phyloP scores from a whole-genome alignment of 2,888 invertebrate species.

The Lepidochrysops patricia region DNA sequence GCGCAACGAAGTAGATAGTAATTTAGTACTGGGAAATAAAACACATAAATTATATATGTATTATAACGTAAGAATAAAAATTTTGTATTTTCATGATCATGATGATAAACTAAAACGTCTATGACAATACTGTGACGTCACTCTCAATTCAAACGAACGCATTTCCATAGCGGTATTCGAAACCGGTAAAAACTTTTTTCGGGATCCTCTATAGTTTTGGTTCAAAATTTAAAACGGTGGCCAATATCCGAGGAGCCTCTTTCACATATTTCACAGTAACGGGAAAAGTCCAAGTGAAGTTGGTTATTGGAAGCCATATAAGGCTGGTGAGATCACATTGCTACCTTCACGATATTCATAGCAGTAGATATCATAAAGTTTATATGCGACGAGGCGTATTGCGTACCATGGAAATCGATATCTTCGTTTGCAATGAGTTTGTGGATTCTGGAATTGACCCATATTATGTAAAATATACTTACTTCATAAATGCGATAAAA shows the following conservation, averaged over 20 bases:
- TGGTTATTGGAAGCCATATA: slow-evolving; percentile 9
- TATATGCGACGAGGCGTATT: neutral
- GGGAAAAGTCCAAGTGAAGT: neutral
- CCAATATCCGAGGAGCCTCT: slow-evolving; percentile 4
- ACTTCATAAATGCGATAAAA: too few species aligned
- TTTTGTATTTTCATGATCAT: neutral
- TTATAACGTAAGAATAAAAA: too few species aligned
- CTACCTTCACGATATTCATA: neutral
- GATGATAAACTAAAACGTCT: neutral
- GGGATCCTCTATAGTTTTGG: neutral
- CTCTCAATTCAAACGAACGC: neutral
- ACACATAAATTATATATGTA: too few species aligned
- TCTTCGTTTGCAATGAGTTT: neutral
- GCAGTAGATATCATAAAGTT: neutral
- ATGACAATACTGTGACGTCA: neutral
- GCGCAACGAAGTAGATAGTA: too few species aligned
- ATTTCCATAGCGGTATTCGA: neutral
- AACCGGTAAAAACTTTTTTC: neutral
- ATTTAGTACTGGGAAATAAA: too few species aligned
- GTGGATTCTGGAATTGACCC: neutral
- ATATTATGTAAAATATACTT: too few species aligned
- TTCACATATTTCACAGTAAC: neutral
- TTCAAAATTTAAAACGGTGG: slow-evolving; percentile 1
- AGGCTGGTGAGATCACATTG: slow-evolving; percentile 2
- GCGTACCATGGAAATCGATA: neutral